Percentiles rank a stretch among this genome's conserved stretches.
These are phyloP conservation scores for Anhinga rufa DNA, from an alignment of 2,113 vertebrate genomes.

Conservation along the genomic window DNA sequence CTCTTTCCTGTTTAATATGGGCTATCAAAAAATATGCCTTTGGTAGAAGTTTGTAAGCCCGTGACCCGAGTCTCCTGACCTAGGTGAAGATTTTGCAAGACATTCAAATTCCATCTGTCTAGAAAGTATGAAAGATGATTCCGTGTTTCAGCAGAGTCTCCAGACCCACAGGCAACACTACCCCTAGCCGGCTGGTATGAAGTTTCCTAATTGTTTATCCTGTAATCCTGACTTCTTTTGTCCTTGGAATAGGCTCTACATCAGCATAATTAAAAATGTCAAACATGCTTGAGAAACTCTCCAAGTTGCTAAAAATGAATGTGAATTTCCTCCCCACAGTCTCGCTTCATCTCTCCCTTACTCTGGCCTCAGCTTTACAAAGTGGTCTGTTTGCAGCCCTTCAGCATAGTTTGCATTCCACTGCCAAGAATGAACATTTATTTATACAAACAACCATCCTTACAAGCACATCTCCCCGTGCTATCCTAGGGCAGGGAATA, in stretches of 20 bases:
- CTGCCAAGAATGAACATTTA: constrained; percentile 68
- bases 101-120: constrained; percentile 39
- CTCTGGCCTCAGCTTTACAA: constrained; percentile 55
- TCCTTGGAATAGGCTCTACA: constrained; percentile 21
- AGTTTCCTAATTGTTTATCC: constrained; percentile 28
- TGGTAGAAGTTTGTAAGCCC: not conserved
- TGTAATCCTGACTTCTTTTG: constrained; percentile 32
- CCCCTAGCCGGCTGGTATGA: not conserved
- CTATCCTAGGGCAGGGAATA: not conserved
- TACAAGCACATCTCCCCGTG: constrained; percentile 17
- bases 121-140: constrained; percentile 6
- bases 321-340: constrained; percentile 33
- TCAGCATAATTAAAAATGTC: constrained; percentile 52
- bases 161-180: not conserved
- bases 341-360: constrained; percentile 6
- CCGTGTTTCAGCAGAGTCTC: not conserved
- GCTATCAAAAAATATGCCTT: not conserved
- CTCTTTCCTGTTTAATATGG: not conserved
- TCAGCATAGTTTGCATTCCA: constrained; percentile 71
- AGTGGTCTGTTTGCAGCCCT: constrained; percentile 52
- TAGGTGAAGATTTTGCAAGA: constrained; percentile 20
- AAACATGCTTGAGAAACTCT: constrained; percentile 63
- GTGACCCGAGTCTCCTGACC: not conserved
- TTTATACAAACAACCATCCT: constrained; percentile 66
- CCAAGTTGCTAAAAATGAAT: constrained; percentile 53